phyloP scores from a whole-genome alignment of 2,113 vertebrate species.

The Pseudopodoces humilis region DNA sequence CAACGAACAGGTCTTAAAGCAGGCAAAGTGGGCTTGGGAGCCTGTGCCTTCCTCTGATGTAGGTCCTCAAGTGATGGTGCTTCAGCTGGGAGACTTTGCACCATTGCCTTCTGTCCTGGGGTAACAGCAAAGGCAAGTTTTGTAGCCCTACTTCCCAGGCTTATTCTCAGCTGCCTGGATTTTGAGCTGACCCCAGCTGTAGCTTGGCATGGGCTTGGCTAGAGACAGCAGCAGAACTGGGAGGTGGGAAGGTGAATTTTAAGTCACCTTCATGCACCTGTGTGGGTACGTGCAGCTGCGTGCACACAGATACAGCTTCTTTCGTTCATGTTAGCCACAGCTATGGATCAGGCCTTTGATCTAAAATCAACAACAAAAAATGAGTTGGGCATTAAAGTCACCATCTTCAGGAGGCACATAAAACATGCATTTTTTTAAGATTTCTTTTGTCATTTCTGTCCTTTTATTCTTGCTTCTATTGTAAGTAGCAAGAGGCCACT shows the following conservation, averaged over 20 bases:
- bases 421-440: slow-evolving; percentile 30
- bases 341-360: background rate
- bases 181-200: background rate
- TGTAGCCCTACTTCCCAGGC: background rate
- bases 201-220: background rate
- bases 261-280: slow-evolving; percentile 49
- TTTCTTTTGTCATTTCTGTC: slow-evolving; percentile 73
- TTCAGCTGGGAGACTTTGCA: background rate
- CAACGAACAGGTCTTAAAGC: background rate
- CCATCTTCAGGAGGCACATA: slow-evolving; percentile 9
- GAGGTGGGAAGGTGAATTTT: slow-evolving; percentile 39
- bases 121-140: background rate
- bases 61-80: background rate
- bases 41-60: background rate
- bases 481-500: slow-evolving; percentile 76
- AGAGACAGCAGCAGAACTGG: background rate
- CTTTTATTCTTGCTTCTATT: slow-evolving; percentile 77
- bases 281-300: background rate
- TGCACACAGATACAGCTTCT: background rate
- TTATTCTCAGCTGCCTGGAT: background rate
- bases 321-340: background rate
- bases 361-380: slow-evolving; percentile 50
- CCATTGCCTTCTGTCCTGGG: background rate
- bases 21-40: background rate
- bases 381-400: slow-evolving; percentile 42